Conservation (phyloP, 1,140 invertebrate genomes). For the Diploscapter pachys region DNA sequence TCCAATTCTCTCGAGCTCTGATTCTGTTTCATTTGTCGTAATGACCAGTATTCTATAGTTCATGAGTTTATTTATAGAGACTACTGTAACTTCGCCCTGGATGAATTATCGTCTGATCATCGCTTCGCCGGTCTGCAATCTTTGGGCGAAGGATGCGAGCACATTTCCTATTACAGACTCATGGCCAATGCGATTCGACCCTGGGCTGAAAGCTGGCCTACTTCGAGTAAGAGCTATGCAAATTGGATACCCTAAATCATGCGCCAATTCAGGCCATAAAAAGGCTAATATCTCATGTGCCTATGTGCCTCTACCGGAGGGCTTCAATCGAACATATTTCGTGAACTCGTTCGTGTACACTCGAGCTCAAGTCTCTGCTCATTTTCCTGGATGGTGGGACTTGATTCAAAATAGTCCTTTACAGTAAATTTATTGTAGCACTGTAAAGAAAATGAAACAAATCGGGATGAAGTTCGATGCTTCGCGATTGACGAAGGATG, state of each 20-base stretch:
- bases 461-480: constrained; percentile 25
- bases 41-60: background rate
- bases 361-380: constrained; percentile 29
- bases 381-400: constrained; percentile 33
- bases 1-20: too few species aligned
- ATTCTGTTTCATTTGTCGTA: background rate
- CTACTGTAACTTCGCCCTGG: constrained; percentile 27
- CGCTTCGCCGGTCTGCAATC: constrained; percentile 17
- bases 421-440: constrained; percentile 9
- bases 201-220: constrained; percentile 27
- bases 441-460: constrained; percentile 24
- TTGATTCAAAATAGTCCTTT: background rate
- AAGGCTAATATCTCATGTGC: constrained; percentile 28
- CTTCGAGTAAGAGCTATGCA: background rate
- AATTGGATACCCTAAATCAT: background rate
- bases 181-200: constrained; percentile 5
- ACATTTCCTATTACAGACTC: constrained; percentile 3
- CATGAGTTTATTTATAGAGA: constrained; percentile 11
- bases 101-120: constrained; percentile 4
- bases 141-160: constrained; percentile 14
- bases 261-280: constrained; percentile 15
- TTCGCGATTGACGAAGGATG: constrained; percentile 16
- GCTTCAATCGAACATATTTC: constrained; percentile 11
- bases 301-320: constrained; percentile 10
- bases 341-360: constrained; percentile 39